These are phyloP conservation scores for Trichechus manatus DNA, from an alignment of 2,113 vertebrate genomes.

Conservation along the genomic window DNA sequence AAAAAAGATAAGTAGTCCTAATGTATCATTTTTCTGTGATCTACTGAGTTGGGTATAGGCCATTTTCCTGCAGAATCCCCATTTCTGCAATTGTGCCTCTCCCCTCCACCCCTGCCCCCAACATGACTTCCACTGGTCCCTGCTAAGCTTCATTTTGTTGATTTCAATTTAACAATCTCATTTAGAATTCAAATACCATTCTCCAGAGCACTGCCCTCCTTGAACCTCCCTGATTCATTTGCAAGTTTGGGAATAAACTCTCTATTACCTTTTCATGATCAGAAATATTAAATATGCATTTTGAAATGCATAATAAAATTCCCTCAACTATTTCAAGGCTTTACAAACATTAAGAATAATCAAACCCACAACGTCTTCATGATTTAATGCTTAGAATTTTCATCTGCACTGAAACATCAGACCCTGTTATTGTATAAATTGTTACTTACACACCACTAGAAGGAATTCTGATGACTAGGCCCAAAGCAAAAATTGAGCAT, in stretches of 20 bases:
- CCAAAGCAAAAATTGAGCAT: not conserved
- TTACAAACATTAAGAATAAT: slow-evolving; percentile 66
- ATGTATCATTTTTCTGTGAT: not conserved
- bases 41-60: not conserved
- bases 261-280: slow-evolving; percentile 74
- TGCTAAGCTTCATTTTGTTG: slow-evolving; percentile 72
- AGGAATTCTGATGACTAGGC: slow-evolving; percentile 6
- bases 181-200: slow-evolving; percentile 73
- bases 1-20: not conserved
- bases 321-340: slow-evolving; percentile 68
- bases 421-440: not conserved
- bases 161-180: slow-evolving; percentile 74
- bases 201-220: slow-evolving; percentile 64
- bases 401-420: slow-evolving; percentile 35
- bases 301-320: slow-evolving; percentile 79
- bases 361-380: slow-evolving; percentile 38
- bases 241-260: slow-evolving; percentile 74
- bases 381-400: slow-evolving; percentile 60
- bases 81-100: slow-evolving; percentile 12
- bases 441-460: not conserved
- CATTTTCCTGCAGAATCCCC: slow-evolving; percentile 20
- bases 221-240: slow-evolving; percentile 77
- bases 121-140: not conserved
- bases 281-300: slow-evolving; percentile 74
- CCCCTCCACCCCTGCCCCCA: not conserved